These are phyloP conservation scores for Drosophila anomelani DNA, from an alignment of 2,888 invertebrate species.

Conservation along the genomic window DNA sequence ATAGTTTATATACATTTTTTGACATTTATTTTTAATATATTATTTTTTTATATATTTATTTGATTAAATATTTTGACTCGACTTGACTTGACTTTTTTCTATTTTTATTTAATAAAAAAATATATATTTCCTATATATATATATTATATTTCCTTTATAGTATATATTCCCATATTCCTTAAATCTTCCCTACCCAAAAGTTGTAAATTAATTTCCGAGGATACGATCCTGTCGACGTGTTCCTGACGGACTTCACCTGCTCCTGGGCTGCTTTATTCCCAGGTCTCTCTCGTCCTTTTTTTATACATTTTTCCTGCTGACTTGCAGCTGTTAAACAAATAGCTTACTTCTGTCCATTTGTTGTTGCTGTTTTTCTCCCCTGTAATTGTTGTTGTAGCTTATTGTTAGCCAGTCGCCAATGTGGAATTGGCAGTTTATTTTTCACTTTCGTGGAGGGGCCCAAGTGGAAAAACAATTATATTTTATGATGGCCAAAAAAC, in stretches of 20 bases:
- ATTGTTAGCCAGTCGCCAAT: slow-evolving; percentile 74
- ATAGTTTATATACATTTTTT: neutral
- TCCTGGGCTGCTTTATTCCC: slow-evolving; percentile 26
- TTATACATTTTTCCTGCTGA: slow-evolving; percentile 63
- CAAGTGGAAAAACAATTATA: slow-evolving; percentile 69
- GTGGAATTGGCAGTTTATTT: slow-evolving; percentile 78
- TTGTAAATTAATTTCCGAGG: neutral
- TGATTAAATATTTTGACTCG: no score
- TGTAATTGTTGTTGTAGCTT: slow-evolving; percentile 39
- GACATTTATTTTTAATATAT: no score
- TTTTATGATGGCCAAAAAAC: slow-evolving; percentile 67
- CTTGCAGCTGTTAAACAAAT: slow-evolving; percentile 81
- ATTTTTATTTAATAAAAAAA: neutral
- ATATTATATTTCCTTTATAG: neutral
- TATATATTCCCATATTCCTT: no score
- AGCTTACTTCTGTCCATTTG: slow-evolving; percentile 65
- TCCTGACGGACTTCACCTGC: neutral
- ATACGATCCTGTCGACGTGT: neutral
- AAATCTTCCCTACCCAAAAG: neutral
- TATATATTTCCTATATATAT: neutral
- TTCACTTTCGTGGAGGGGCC: slow-evolving; percentile 55
- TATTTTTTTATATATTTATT: neutral
- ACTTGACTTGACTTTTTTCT: neutral
- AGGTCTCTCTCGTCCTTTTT: slow-evolving; percentile 8
- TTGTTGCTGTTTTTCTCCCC: slow-evolving; percentile 14